Conservation (phyloP, 2,113 vertebrate genomes). For the Cyphomyrus discorhynchus region DNA sequence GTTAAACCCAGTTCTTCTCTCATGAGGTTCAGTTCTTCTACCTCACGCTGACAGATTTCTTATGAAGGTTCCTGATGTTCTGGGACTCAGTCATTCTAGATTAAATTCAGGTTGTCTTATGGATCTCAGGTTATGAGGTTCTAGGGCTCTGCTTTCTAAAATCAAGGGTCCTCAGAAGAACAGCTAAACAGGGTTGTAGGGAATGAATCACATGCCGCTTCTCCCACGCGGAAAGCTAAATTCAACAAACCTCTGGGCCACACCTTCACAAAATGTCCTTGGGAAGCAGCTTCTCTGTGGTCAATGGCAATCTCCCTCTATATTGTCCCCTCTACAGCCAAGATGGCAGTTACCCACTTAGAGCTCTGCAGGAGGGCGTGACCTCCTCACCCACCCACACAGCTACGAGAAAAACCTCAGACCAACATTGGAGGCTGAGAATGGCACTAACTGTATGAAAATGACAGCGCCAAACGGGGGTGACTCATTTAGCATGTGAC, state of each 20-base stretch:
- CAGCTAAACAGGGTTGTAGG: background rate
- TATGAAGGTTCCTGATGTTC: background rate
- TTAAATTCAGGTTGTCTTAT: background rate
- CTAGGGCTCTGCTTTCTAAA: background rate
- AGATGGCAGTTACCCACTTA: background rate
- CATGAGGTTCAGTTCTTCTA: background rate
- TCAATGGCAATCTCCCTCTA: background rate
- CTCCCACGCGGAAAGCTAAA: background rate
- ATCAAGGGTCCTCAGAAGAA: background rate
- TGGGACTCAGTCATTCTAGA: background rate
- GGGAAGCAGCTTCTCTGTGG: background rate
- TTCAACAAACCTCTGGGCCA: background rate
- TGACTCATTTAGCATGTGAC: background rate
- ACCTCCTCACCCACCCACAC: background rate
- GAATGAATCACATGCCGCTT: background rate
- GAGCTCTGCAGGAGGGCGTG: background rate
- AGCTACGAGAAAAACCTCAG: background rate
- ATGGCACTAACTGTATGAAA: background rate
- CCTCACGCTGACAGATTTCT: background rate
- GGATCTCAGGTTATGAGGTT: background rate
- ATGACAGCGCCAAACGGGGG: background rate
- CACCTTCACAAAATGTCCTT: background rate
- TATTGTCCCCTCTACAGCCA: background rate
- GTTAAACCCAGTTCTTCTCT: background rate
- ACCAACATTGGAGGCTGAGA: background rate